A percentile compares a stretch with the other conserved stretches of the same genome.
These are phyloP conservation scores for Grantiella picta DNA, from an alignment of 2,113 vertebrate genomes.

Conservation along the genomic window DNA sequence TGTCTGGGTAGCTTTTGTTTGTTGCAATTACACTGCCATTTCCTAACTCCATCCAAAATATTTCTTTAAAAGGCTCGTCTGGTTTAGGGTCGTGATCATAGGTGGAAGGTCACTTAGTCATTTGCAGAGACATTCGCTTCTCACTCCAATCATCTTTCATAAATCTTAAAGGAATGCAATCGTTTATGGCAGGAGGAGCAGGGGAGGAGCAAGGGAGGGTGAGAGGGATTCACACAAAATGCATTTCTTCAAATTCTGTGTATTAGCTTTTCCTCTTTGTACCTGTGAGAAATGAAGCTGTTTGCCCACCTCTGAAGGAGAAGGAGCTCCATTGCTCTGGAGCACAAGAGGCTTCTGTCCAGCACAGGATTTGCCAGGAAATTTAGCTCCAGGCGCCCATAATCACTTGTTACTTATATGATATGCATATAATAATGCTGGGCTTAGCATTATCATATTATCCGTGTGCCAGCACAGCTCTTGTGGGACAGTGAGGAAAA, in stretches of 20 bases:
- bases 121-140: conserved; percentile 1
- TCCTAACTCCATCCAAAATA: neutral
- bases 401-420: rapidly evolving
- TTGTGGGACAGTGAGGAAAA: neutral
- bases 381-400: rapidly evolving
- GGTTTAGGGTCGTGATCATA: neutral
- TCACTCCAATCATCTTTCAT: conserved; percentile 30
- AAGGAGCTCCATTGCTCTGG: neutral
- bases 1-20: neutral
- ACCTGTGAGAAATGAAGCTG: neutral
- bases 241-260: neutral
- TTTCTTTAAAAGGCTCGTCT: conserved; percentile 16
- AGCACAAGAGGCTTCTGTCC: neutral
- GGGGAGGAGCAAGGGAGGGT: neutral
- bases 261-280: neutral
- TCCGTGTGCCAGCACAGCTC: neutral
- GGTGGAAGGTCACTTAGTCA: conserved; percentile 13
- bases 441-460: neutral
- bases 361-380: neutral
- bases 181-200: neutral
- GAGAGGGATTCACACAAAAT: neutral
- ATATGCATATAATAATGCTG: rapidly evolving
- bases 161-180: neutral
- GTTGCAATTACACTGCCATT: conserved; percentile 1
- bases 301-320: neutral